phyloP scores from a whole-genome alignment of 1,140 invertebrate genomes.

The Trichonephila clavipes region DNA sequence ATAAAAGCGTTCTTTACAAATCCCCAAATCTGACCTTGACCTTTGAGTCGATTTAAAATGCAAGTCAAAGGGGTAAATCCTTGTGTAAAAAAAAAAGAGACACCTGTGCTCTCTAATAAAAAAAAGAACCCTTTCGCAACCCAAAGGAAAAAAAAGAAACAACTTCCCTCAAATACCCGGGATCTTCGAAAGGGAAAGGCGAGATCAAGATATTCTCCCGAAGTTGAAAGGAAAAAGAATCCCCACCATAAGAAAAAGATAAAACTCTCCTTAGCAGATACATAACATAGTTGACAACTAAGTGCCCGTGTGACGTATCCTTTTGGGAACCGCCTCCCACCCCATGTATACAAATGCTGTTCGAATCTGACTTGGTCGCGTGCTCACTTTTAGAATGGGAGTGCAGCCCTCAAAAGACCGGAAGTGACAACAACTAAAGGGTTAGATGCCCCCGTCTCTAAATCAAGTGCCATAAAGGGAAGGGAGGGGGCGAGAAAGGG shows the following conservation, averaged over 20 bases:
- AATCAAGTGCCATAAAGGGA: conserved; percentile 55
- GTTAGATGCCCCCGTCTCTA: conserved; percentile 66
- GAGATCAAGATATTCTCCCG: background rate
- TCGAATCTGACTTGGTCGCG: conserved; percentile 64
- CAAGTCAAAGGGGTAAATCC: background rate
- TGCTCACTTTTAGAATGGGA: background rate
- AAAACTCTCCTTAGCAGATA: conserved; percentile 51
- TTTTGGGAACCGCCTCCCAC: background rate
- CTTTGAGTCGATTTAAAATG: no score
- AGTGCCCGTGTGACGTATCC: conserved; percentile 60
- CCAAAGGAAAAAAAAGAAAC: background rate
- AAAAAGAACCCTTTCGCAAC: background rate
- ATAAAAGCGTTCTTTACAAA: no score
- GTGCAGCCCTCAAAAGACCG: conserved; percentile 60
- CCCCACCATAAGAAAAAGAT: background rate
- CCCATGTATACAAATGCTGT: conserved; percentile 63
- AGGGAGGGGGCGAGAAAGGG: background rate
- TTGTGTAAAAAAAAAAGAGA: background rate
- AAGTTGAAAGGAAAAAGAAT: conserved; percentile 7
- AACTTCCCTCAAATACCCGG: background rate
- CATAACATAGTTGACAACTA: conserved; percentile 63
- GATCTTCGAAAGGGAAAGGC: conserved; percentile 7
- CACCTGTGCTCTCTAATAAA: background rate
- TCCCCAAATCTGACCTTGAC: no score
- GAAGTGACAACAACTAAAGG: conserved; percentile 74